Evolutionary conservation across 2,888 invertebrate species (phyloP), one percentile per base, ranked within the genome.

Genomic region (Agonopterix arenella): DNA sequence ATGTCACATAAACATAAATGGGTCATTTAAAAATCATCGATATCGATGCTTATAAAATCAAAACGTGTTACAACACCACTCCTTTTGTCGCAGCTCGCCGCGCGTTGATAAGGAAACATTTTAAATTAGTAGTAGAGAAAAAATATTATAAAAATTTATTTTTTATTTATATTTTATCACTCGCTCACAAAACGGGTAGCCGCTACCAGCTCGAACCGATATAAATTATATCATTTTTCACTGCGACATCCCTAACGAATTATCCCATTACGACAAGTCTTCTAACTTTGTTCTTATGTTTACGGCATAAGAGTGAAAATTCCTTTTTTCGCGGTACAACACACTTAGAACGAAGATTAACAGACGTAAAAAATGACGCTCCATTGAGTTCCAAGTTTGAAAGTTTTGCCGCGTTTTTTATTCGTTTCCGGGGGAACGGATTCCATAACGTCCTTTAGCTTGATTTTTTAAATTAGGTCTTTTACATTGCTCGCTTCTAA

Each of bases 171-270:
- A 84, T 84, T 85, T 85, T 84, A 79, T 82, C 80, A 73, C 79
- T 67, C 68, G 72, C 68, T 71, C 80, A 85, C 85, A 89, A 89
- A 89, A 89, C 88, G 86, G 73, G 89, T 88, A 89, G 89, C 89
- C 80, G 85, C 71, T 83, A 81, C 84, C 80, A 77, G 66, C 40
- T 11, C 62, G 64, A 60, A 72, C 73, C 75, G 81, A 88, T 88
- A 89, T 88, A 89, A 89, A 89, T 89, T 89, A 89, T 89, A 88
- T 83, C 86, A 89, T 88, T 88, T 88, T 85, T 88, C 89, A 88
- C 76, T 78, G 80, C 80, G 86, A 86, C 86, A 85, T 76, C 84
- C 81, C 82, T 81, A 84, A 84, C 84, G 28, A 28, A 28, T 28
- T 5, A 28, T 28, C 28, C 28, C 28, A 28, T 5, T 28, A 28